Conservation (phyloP, 2,113 vertebrate species). For the Gasterosteus nipponicus region DNA sequence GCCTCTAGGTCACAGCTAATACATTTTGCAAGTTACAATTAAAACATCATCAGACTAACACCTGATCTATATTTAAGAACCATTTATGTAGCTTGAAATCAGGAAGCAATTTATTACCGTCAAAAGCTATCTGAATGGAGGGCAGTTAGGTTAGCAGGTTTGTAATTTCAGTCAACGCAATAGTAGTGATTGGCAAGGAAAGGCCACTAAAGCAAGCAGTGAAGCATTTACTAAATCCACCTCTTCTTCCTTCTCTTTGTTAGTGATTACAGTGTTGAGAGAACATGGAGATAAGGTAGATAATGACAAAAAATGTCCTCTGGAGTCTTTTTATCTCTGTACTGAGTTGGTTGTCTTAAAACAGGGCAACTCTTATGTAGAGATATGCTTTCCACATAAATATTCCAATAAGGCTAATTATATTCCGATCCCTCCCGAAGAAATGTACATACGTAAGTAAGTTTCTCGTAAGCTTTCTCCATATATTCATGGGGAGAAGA, state of each 20-base stretch:
- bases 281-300: constrained; percentile 20
- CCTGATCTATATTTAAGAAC: constrained; percentile 78
- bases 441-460: too few species aligned
- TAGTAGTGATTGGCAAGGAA: constrained; percentile 62
- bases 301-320: constrained; percentile 5
- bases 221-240: constrained; percentile 27
- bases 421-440: too few species aligned
- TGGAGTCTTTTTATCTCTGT: not conserved
- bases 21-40: constrained; percentile 82
- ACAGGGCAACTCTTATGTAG: too few species aligned
- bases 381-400: too few species aligned
- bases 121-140: constrained; percentile 73
- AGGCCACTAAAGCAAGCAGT: constrained; percentile 55
- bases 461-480: too few species aligned
- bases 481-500: too few species aligned
- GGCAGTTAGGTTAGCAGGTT: constrained; percentile 74
- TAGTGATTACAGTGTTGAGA: constrained; percentile 9
- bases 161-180: constrained; percentile 77
- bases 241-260: constrained; percentile 15
- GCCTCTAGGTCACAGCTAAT: constrained; percentile 81
- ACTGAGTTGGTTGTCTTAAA: not conserved
- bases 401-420: too few species aligned
- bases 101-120: constrained; percentile 80
- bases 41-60: constrained; percentile 81
- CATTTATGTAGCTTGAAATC: constrained; percentile 77